Conservation (phyloP, 2,888 invertebrate genomes). For the Dicycla oo region DNA sequence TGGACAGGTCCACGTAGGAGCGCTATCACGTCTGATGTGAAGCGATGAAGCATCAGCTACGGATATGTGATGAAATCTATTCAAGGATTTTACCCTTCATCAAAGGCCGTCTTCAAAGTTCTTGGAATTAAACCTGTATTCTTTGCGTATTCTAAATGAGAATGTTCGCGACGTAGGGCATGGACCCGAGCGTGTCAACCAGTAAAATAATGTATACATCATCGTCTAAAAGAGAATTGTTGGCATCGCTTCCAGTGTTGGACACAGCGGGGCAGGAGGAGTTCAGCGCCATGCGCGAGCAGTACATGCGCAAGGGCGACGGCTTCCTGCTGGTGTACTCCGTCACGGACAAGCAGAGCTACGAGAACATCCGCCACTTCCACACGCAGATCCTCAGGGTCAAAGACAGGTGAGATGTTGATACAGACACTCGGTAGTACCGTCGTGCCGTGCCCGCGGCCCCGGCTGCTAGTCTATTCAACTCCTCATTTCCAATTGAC, state of each 20-base stretch:
- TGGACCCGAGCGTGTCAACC: too few relatives aligned
- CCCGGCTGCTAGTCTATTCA: too few relatives aligned
- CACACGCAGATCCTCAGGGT: conserved; percentile 97
- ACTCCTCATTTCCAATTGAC: neutral
- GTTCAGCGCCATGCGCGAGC: conserved; percentile 98
- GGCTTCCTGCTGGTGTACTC: conserved; percentile 98
- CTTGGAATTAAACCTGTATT: too few relatives aligned
- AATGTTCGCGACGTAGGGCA: too few relatives aligned
- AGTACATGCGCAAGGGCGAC: conserved; percentile 98
- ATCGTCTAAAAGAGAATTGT: neutral
- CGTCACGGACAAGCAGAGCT: conserved; percentile 97
- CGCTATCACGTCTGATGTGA: too few relatives aligned
- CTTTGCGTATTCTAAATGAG: too few relatives aligned
- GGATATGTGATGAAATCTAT: too few relatives aligned
- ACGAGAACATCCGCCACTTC: conserved; percentile 96
- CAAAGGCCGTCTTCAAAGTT: too few relatives aligned
- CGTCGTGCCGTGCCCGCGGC: too few relatives aligned
- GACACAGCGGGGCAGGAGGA: conserved; percentile 99
- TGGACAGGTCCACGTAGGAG: neutral
- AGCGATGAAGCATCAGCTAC: too few relatives aligned
- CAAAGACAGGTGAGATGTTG: conserved; percentile 91
- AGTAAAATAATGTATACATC: too few relatives aligned
- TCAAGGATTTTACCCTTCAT: too few relatives aligned
- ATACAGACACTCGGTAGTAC: neutral
- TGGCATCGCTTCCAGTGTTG: conserved; percentile 91